These are phyloP conservation scores for Leucoraja erinaceus DNA, from an alignment of 2,113 vertebrate genomes.

Conservation along the genomic window DNA sequence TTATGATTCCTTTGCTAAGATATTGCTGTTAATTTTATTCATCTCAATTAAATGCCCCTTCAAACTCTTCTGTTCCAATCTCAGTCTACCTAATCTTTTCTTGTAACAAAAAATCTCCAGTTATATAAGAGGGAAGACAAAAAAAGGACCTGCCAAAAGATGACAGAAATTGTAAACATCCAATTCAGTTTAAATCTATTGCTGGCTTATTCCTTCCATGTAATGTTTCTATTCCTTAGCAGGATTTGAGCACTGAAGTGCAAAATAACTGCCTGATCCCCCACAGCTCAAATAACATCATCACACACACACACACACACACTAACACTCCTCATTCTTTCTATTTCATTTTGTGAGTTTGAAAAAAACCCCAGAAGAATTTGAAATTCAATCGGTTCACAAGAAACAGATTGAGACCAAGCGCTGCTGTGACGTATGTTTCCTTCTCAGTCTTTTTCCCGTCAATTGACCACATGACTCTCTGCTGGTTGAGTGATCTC, in stretches of 20 bases:
- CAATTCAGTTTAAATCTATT: slow-evolving; percentile 31
- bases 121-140: neutral
- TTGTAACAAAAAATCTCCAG: neutral
- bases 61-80: too few relatives aligned
- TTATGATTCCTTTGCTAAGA: too few relatives aligned
- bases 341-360: neutral
- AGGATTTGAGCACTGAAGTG: slow-evolving; percentile 5
- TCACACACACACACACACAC: neutral
- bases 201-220: neutral
- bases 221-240: neutral
- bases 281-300: slow-evolving; percentile 3
- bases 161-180: neutral
- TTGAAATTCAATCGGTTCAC: slow-evolving; percentile 19
- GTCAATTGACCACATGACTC: neutral
- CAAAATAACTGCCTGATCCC: slow-evolving; percentile 28
- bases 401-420: neutral
- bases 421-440: neutral
- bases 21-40: too few relatives aligned
- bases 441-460: neutral
- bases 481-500: neutral
- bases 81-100: too few relatives aligned
- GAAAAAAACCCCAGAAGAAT: neutral
- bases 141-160: neutral
- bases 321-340: neutral
- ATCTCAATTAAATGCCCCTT: too few relatives aligned